These are phyloP conservation scores for Emydura subglobosa DNA, from an alignment of 2,113 vertebrate genomes.

Conservation along the genomic window DNA sequence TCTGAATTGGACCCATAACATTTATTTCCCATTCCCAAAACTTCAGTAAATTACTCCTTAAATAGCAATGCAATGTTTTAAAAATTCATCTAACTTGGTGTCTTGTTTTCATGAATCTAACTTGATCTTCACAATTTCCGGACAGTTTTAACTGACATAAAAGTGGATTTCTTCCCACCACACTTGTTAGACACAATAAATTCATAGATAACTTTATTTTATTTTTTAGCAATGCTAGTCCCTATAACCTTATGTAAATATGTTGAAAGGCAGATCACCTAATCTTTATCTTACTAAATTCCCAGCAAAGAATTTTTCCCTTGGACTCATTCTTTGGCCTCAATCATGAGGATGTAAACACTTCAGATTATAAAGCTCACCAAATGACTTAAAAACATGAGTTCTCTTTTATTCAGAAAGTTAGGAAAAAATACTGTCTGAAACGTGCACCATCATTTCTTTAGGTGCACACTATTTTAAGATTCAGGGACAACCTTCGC, in stretches of 20 bases:
- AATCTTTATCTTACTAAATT: background rate
- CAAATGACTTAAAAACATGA: background rate
- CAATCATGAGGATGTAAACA: background rate
- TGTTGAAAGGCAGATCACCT: background rate
- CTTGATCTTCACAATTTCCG: background rate
- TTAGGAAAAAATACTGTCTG: background rate
- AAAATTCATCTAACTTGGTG: accelerated
- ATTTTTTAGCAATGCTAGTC: background rate
- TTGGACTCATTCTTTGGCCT: background rate
- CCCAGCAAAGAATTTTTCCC: background rate
- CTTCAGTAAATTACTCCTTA: background rate
- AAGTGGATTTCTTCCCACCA: background rate
- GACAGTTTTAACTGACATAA: accelerated
- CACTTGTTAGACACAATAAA: background rate
- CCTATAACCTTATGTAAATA: accelerated
- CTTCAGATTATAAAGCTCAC: background rate
- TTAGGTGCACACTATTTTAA: background rate
- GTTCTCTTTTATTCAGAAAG: background rate
- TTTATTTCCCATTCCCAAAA: background rate
- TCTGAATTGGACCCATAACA: background rate
- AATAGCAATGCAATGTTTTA: background rate
- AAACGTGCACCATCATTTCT: accelerated
- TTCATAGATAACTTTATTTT: background rate
- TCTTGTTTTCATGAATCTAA: background rate
- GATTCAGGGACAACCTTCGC: background rate